Base-by-base conservation (phyloP, 2,888 invertebrate genomes). In the Acanthosepion lycidas region DNA sequence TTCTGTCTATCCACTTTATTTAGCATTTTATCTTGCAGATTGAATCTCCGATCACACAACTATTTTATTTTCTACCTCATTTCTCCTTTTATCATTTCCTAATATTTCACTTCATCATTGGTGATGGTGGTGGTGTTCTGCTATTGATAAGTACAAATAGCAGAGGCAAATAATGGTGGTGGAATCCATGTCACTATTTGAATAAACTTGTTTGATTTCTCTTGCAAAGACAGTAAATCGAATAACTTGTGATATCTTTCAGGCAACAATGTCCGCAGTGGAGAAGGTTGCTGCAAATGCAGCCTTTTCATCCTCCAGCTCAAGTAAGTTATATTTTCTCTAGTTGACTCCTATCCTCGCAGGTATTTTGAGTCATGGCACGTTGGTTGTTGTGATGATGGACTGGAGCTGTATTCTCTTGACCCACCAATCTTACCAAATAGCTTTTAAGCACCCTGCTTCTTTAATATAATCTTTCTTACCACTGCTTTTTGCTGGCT, bases 231-330 rank as follows among this genome's bases (percentile, higher is more conserved):
- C 78, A 78, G 59, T 59, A 59, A 59, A 78, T 15, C 78, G 51
- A 48, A 51, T 93, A 33, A 20, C 93, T 93, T 53, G 51, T 49
- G 49, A 6, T 93, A 49, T 94, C 55, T 94, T 94, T 55, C 59
- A 94, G 94, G 64, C 33, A 94, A 94, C 28, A 55, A 94, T 94
- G 94, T 94, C 94, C 33, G 94, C 94, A 55, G 94, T 94, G 48
- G 94, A 94, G 94, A 94, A 94, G 94, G 59, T 94, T 94, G 94
- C 94, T 64, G 55, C 94, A 20, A 94, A 53, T 94, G 94, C 94
- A 94, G 59, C 94, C 94, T 94, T 94, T 94, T 94, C 94, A 42
- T 42, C 94, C 15, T 94, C 94, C 64, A 94, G 48, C 59, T 55
- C 94, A 94, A 94, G 94, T 94, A 94, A 94, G 94, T 94, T n/a